Conservation (phyloP, 1,140 invertebrate genomes). For the Chelonus insularis region DNA sequence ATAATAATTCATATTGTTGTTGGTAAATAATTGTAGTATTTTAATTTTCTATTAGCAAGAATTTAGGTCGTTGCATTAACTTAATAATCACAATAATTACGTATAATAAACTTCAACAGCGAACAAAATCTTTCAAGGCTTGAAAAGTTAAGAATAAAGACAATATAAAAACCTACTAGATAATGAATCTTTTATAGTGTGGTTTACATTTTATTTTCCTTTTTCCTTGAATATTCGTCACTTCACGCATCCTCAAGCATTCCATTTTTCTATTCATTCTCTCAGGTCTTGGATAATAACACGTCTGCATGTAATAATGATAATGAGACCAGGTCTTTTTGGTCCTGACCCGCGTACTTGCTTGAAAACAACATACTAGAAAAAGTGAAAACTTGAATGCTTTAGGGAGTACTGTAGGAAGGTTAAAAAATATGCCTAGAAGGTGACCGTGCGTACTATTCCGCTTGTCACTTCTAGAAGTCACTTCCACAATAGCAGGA, state of each 20-base stretch:
- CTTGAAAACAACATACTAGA: constrained; percentile 15
- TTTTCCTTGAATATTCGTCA: constrained; percentile 31
- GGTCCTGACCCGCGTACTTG: constrained; percentile 8
- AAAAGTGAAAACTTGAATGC: neutral
- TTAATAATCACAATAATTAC: too few relatives aligned
- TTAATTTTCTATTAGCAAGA: too few relatives aligned
- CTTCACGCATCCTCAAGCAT: constrained; percentile 36
- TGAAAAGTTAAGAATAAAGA: neutral
- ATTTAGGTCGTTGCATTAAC: too few relatives aligned
- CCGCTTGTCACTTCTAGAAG: constrained; percentile 43
- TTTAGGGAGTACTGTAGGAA: neutral
- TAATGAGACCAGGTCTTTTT: constrained; percentile 38
- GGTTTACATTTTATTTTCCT: neutral
- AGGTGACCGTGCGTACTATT: constrained; percentile 50
- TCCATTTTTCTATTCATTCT: constrained; percentile 6
- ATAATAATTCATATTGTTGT: too few relatives aligned
- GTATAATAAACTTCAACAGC: too few relatives aligned
- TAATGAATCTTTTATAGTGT: constrained; percentile 66
- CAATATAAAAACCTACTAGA: constrained; percentile 49
- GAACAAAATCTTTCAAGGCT: too few relatives aligned
- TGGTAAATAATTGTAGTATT: too few relatives aligned
- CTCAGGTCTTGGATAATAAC: constrained; percentile 10
- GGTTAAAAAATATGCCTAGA: constrained; percentile 22
- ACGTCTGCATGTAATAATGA: constrained; percentile 47
- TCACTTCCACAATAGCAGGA: neutral